phyloP scores from a whole-genome alignment of 2,113 vertebrate species.

The Xenus cinereus region DNA sequence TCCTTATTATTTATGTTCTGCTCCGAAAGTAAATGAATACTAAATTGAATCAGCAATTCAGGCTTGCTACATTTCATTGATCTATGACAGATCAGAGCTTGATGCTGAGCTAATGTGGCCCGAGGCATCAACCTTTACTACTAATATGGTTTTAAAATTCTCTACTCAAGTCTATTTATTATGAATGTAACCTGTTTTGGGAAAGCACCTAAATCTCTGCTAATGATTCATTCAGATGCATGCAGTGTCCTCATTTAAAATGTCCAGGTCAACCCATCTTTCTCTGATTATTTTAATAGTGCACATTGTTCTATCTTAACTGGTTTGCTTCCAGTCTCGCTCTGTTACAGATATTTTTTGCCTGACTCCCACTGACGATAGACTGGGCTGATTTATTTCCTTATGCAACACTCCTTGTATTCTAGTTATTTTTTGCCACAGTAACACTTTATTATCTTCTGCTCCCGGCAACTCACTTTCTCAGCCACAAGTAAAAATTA shows the following conservation, averaged over 20 bases:
- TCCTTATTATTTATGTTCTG: conserved; percentile 42
- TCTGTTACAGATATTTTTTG: conserved; percentile 7
- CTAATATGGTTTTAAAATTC: conserved; percentile 60
- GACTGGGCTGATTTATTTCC: background rate
- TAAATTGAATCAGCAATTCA: conserved; percentile 62
- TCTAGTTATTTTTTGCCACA: conserved; percentile 17
- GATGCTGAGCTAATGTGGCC: conserved; percentile 54
- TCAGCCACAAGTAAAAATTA: background rate
- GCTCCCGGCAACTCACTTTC: background rate
- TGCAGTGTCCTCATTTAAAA: conserved; percentile 29
- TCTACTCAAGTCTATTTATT: conserved; percentile 56
- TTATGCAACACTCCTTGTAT: background rate
- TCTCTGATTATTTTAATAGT: conserved; percentile 41
- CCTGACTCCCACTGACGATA: background rate
- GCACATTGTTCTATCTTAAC: background rate
- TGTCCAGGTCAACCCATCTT: background rate
- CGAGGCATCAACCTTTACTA: conserved; percentile 44
- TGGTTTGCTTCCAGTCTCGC: background rate
- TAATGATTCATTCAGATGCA: conserved; percentile 38
- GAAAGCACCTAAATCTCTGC: conserved; percentile 31
- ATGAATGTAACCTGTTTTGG: conserved; percentile 31
- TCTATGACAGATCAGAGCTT: conserved; percentile 58
- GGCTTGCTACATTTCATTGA: conserved; percentile 49
- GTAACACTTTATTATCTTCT: conserved; percentile 2
- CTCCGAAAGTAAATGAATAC: conserved; percentile 58